Evolutionary conservation across 2,113 vertebrate species (phyloP).

Genomic region (Caracal caracal): DNA sequence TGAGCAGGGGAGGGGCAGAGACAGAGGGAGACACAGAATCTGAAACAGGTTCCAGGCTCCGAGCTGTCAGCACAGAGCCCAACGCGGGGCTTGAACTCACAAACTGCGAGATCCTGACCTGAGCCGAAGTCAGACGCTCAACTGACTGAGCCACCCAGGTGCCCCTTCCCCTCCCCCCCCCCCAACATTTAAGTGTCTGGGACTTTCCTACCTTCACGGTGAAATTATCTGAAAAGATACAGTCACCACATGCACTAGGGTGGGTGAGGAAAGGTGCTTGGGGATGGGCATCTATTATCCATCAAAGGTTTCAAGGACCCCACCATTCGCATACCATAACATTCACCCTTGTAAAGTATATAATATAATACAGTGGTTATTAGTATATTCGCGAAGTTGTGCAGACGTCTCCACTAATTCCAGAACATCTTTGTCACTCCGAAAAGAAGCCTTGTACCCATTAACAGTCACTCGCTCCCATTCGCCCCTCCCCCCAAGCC

Average conservation of each 20-base stretch:
- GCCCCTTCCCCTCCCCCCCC: too few relatives aligned
- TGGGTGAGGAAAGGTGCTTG: not conserved
- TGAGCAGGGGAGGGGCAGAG: too few relatives aligned
- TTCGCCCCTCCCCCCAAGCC: not conserved
- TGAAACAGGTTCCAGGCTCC: too few relatives aligned
- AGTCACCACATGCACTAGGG: not conserved
- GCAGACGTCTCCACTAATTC: not conserved
- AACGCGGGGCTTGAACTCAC: too few relatives aligned
- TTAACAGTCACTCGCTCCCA: too few relatives aligned
- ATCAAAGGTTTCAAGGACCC: not conserved
- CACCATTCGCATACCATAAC: not conserved
- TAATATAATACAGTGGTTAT: not conserved
- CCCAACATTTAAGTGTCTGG: not conserved
- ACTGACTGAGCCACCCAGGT: too few relatives aligned
- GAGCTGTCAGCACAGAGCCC: too few relatives aligned
- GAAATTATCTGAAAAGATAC: not conserved
- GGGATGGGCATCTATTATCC: not conserved
- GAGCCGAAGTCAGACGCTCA: too few relatives aligned
- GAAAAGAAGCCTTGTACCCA: not conserved
- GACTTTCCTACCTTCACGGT: not conserved
- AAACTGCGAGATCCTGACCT: too few relatives aligned
- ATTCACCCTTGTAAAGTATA: not conserved
- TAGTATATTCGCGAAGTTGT: not conserved
- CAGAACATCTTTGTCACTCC: not conserved
- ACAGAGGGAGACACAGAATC: too few relatives aligned